Evolutionary conservation across 2,888 invertebrate genomes (phyloP), one percentile per base, ranked within the genome.

Genomic region (Charanyca ferruginea): DNA sequence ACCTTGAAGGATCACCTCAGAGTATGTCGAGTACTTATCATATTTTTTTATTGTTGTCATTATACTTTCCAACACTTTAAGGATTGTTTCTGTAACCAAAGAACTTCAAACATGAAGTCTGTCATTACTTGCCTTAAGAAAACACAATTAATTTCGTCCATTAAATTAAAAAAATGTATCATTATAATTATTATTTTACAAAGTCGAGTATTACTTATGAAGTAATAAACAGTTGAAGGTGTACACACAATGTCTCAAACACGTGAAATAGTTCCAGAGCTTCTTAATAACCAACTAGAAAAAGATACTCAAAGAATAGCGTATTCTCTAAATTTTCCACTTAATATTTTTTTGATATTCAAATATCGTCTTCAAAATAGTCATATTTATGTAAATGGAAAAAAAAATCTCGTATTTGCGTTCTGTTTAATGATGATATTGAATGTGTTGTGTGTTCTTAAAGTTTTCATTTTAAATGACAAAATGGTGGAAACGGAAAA

Each of bases 341-440:
- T 53, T n/a, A 2, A 22, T 2, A 1, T 53, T 0, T 41, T 41
- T 5, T 41, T 53, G 4, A n/a, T 23, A 9, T 53, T 23, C n/a
- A 53, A 53, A 23, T 47, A 38, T 7, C 47, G 35, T 6, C 35
- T 57, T 23, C 57, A n/a, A 5, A 20, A 47, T 11, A 66, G 45
- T 28, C 59, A 63, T 25, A 64, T 73, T 13, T 53, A 63, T 3
- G 54, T 64, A 1, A 58, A 42, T 28, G 55, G 45, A 4, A 38
- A 11, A 11, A 22, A 18, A 9, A 22, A 18, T 6, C 62, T 52
- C 3, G 7, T 67, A 3, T 45, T 67, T 16, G 11, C n/a, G 16
- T 28, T 48, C n/a, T 48, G 16, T 2, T n/a, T 8, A 6, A 13
- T 25, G n/a, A 16, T 48, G 7, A n/a, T 18, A 7, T 4, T 28